Percentiles rank a stretch among this genome's conserved stretches.
phyloP scores from a whole-genome alignment of 1,140 invertebrate genomes.

The Campoletis sonorensis region DNA sequence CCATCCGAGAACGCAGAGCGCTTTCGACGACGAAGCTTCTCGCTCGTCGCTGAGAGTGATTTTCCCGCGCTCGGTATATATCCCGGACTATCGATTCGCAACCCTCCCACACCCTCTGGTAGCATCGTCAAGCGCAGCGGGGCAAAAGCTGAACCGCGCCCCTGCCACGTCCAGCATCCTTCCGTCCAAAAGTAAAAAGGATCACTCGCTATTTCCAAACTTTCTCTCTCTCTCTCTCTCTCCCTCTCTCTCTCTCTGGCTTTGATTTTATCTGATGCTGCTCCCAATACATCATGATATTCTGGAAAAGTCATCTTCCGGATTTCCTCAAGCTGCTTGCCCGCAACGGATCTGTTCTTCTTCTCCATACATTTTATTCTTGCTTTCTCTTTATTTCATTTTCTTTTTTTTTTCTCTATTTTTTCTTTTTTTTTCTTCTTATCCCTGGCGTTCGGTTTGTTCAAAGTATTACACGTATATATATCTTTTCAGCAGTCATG shows the following conservation, averaged over 20 bases:
- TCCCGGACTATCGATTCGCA: slow-evolving; percentile 42
- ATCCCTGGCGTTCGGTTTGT: not conserved
- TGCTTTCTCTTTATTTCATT: not conserved
- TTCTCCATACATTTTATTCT: not conserved
- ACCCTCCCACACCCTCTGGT: not conserved
- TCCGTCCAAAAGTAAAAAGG: slow-evolving; percentile 33
- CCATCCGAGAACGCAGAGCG: slow-evolving; percentile 14
- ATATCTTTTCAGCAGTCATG: not conserved
- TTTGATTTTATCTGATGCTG: not conserved
- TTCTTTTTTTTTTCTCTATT: not conserved
- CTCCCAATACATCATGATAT: slow-evolving; percentile 2
- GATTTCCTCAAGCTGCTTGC: slow-evolving; percentile 5
- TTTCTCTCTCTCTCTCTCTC: slow-evolving; percentile 1
- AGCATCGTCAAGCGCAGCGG: slow-evolving; percentile 1
- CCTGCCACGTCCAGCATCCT: slow-evolving; percentile 35
- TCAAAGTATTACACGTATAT: slow-evolving; percentile 12
- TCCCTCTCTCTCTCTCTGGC: not conserved
- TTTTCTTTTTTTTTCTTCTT: not conserved
- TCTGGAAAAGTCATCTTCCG: slow-evolving; percentile 20
- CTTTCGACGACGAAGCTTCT: slow-evolving; percentile 30
- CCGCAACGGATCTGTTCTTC: not conserved
- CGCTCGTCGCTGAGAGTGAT: slow-evolving; percentile 35
- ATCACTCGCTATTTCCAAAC: slow-evolving; percentile 42
- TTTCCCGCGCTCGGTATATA: slow-evolving; percentile 36
- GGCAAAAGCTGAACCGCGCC: slow-evolving; percentile 41